Conservation (phyloP, 2,113 vertebrate genomes). For the Rhinolophus ferrumequinum region DNA sequence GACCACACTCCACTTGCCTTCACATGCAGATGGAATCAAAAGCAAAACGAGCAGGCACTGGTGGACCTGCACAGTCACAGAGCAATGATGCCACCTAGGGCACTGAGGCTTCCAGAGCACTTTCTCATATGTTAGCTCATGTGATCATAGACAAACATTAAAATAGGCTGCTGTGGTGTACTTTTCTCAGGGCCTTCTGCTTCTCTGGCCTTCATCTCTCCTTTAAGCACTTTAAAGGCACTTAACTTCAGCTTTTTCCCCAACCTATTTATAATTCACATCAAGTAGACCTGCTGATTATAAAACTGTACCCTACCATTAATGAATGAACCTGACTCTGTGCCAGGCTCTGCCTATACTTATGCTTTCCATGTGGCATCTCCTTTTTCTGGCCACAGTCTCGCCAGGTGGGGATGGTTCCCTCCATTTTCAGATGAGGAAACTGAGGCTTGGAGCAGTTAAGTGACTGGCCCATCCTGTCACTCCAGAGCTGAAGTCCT, state of each 20-base stretch:
- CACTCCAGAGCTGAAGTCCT: background rate
- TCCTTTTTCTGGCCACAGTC: background rate
- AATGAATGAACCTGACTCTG: background rate
- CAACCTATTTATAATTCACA: background rate
- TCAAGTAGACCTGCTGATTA: background rate
- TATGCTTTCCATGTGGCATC: background rate
- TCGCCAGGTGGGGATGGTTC: background rate
- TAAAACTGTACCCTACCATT: background rate
- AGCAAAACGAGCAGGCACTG: background rate
- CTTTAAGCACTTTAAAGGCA: no score
- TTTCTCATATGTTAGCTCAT: fast-evolving
- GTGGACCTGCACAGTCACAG: background rate
- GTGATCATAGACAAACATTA: background rate
- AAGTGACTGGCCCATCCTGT: background rate
- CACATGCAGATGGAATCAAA: background rate
- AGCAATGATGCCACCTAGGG: background rate
- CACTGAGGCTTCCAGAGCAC: background rate
- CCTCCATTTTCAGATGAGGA: background rate
- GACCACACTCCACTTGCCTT: background rate
- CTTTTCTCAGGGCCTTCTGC: background rate
- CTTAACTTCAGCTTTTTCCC: background rate
- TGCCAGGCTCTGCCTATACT: background rate
- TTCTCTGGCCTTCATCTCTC: background rate
- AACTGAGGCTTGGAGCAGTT: background rate
- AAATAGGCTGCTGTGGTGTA: background rate